A percentile compares a stretch with the other conserved stretches of the same genome.
These are phyloP conservation scores for Blera fallax DNA, from an alignment of 2,888 invertebrate genomes.

Conservation along the genomic window DNA sequence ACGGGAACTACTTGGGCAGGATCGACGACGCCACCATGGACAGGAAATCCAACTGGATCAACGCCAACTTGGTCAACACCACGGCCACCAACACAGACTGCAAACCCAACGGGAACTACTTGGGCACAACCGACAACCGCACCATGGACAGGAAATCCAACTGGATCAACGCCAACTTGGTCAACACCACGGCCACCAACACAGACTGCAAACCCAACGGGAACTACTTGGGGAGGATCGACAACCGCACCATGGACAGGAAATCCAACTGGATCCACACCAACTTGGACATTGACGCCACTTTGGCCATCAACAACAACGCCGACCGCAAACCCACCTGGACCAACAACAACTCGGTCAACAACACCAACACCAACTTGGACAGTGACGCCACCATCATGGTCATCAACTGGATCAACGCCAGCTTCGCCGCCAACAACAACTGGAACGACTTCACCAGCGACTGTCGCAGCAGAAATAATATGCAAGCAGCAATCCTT, in stretches of 20 bases:
- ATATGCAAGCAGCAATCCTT: not conserved
- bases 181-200: not conserved
- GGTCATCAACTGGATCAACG: not conserved
- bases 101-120: not conserved
- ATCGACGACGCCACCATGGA: too few relatives aligned
- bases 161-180: not conserved
- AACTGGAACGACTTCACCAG: not conserved
- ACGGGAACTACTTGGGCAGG: too few relatives aligned
- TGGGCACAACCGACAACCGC: not conserved
- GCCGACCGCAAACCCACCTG: not conserved
- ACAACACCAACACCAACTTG: not conserved
- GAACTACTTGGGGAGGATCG: not conserved
- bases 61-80: not conserved
- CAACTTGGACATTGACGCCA: not conserved
- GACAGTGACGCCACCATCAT: not conserved
- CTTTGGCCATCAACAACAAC: not conserved
- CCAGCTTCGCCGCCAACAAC: not conserved
- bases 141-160: not conserved
- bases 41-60: not conserved
- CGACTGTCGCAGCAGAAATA: not conserved
- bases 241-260: not conserved
- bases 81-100: too few relatives aligned
- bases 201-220: not conserved
- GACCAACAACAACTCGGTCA: not conserved
- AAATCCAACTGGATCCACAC: not conserved